Conservation (phyloP, 30 jellyfish, hydroid and myxozoan species). For the Chrysaora quinquecirrha region DNA sequence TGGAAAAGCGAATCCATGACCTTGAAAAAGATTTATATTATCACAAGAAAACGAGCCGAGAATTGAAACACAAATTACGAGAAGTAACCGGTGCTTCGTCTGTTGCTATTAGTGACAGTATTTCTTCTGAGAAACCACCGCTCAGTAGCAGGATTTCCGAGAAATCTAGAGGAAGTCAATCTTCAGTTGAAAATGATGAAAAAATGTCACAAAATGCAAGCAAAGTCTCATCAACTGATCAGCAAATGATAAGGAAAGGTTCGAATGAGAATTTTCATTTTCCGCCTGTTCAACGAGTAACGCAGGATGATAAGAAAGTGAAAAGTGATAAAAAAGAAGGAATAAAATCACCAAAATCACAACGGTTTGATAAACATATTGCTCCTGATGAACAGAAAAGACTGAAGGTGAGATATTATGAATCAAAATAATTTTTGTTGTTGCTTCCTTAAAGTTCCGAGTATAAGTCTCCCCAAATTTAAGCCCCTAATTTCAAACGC, state of each 20-base stretch:
- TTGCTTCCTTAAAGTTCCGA: too few species aligned
- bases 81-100: slow-evolving; percentile 56
- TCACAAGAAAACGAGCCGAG: slow-evolving; percentile 82
- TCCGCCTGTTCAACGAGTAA: slow-evolving; percentile 75
- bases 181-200: slow-evolving; percentile 27
- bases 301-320: too few species aligned
- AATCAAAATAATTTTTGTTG: too few species aligned
- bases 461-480: too few species aligned
- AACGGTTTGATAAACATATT: slow-evolving; percentile 31
- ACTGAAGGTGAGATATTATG: slow-evolving; percentile 64
- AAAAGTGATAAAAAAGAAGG: slow-evolving; percentile 49
- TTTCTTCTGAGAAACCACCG: slow-evolving; percentile 32
- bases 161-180: slow-evolving; percentile 14
- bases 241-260: slow-evolving; percentile 8
- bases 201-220: not conserved
- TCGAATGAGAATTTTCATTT: slow-evolving; percentile 59
- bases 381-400: slow-evolving; percentile 61
- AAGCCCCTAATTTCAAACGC: too few species aligned
- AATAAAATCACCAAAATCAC: slow-evolving; percentile 22
- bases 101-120: slow-evolving; percentile 32
- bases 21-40: slow-evolving; percentile 91
- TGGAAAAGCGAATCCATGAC: slow-evolving; percentile 70
- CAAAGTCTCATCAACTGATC: slow-evolving; percentile 1
- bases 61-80: slow-evolving; percentile 68
- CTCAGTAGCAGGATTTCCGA: slow-evolving; percentile 41